Conservation (phyloP, 2,797 vertebrate genomes). For the Buceros bicornis region DNA sequence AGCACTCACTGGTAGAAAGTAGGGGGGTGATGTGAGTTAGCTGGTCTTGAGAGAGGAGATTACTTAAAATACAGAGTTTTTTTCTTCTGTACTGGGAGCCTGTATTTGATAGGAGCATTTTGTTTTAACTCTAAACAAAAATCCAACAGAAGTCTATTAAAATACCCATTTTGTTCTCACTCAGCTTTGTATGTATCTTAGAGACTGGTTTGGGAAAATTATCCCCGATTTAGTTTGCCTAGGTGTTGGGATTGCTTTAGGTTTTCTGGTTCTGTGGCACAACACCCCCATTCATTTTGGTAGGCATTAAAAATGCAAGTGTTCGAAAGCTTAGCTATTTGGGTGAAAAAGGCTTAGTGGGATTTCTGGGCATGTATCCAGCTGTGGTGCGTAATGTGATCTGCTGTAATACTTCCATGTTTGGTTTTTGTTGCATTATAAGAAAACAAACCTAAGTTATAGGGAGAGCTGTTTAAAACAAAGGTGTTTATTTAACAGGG, state of each 20-base stretch:
- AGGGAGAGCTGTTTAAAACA: not conserved
- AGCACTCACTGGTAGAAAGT: not conserved
- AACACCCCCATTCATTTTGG: not conserved
- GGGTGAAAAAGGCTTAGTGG: not conserved
- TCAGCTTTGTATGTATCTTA: not conserved
- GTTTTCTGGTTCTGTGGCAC: not conserved
- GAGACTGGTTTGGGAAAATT: not conserved
- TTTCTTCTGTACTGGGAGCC: not conserved
- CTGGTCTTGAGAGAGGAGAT: not conserved
- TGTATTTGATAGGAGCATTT: not conserved
- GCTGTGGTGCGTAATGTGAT: not conserved
- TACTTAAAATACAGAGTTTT: not conserved
- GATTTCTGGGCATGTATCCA: not conserved
- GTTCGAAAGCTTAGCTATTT: not conserved
- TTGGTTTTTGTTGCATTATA: not conserved
- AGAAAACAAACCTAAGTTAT: not conserved
- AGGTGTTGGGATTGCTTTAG: not conserved
- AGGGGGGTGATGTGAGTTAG: not conserved
- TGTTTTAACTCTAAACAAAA: not conserved
- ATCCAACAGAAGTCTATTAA: not conserved
- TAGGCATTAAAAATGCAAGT: not conserved
- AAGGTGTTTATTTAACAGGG: fast-evolving
- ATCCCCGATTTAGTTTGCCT: not conserved
- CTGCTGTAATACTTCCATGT: not conserved
- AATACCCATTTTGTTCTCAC: not conserved